phyloP scores from a whole-genome alignment of 2,113 vertebrate species.

The Connochaetes taurinus region DNA sequence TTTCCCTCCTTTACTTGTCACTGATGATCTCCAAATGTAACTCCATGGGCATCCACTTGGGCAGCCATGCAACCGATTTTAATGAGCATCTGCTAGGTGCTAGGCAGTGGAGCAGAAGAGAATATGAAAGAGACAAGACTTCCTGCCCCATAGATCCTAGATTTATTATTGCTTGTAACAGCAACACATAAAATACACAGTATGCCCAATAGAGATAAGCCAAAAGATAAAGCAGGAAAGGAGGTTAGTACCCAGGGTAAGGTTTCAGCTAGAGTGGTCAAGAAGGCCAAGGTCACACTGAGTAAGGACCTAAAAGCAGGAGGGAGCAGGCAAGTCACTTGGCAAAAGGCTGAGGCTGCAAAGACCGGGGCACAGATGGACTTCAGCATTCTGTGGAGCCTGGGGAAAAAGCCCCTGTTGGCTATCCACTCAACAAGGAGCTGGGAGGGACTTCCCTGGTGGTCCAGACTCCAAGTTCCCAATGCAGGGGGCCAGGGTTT shows the following conservation, averaged over 20 bases:
- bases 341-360: not conserved
- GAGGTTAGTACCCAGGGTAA: not conserved
- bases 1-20: not conserved
- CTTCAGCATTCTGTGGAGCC: not conserved
- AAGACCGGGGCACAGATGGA: not conserved
- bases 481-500: not conserved
- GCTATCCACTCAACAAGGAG: not conserved
- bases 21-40: not conserved
- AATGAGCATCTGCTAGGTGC: not conserved
- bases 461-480: not conserved
- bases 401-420: accelerated
- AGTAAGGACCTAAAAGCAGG: not conserved
- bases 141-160: not conserved
- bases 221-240: not conserved
- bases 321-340: not conserved
- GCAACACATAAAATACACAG: not conserved
- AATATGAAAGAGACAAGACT: not conserved
- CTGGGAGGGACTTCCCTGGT: not conserved
- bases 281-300: not conserved
- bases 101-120: not conserved
- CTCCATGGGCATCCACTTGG: accelerated
- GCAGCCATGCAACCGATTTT: not conserved
- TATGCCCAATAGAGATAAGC: not conserved
- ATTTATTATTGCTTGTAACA: not conserved
- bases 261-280: not conserved